Conservation (phyloP, 2,113 vertebrate genomes). For the Galbula dea region DNA sequence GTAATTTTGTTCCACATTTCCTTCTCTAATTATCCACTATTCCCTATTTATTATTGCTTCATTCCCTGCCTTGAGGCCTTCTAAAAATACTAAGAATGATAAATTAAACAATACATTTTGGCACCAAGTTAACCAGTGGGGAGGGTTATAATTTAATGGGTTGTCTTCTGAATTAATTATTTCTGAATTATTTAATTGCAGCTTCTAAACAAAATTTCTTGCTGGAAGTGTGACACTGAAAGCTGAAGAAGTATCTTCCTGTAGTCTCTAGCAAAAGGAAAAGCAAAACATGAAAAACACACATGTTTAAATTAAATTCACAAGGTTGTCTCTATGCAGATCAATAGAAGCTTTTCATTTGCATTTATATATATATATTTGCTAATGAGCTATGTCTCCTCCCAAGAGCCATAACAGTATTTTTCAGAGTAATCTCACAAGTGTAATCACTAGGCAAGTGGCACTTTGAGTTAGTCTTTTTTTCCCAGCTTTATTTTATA, state of each 20-base stretch:
- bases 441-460: neutral
- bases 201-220: constrained; percentile 75
- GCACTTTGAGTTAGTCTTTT: neutral
- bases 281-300: neutral
- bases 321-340: neutral
- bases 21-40: constrained; percentile 82
- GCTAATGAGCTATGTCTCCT: neutral
- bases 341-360: neutral
- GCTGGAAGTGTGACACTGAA: constrained; percentile 42
- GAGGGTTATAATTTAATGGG: constrained; percentile 80
- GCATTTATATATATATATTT: constrained; percentile 49
- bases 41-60: constrained; percentile 85
- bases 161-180: constrained; percentile 84
- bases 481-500: neutral
- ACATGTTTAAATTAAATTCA: constrained; percentile 15
- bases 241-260: constrained; percentile 9
- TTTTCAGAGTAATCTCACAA: constrained; percentile 20
- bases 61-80: constrained; percentile 77
- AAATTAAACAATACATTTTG: constrained; percentile 83
- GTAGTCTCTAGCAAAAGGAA: neutral
- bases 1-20: constrained; percentile 83
- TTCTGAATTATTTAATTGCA: constrained; percentile 80
- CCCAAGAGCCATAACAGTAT: neutral
- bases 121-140: constrained; percentile 78
- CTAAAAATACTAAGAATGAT: constrained; percentile 84